A percentile compares a stretch with the other conserved stretches of the same genome.
phyloP scores from a whole-genome alignment of 1,140 invertebrate species.

The Dolichoris vasculosae region DNA sequence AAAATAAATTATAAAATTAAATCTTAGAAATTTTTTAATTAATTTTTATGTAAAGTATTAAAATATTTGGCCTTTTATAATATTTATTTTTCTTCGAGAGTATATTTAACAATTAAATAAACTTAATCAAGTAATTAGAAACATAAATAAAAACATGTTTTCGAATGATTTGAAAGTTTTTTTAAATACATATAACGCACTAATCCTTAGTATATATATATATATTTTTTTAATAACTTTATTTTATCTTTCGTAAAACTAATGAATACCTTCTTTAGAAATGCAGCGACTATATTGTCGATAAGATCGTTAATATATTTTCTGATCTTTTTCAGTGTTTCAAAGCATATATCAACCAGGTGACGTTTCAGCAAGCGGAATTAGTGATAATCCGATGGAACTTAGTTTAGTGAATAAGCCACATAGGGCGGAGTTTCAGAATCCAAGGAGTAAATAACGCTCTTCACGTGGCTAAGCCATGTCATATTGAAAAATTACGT shows the following conservation, averaged over 20 bases:
- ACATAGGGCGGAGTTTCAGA: neutral
- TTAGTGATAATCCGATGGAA: slow-evolving; percentile 4
- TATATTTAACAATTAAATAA: no score
- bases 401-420: neutral
- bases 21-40: no score
- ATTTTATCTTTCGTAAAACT: neutral
- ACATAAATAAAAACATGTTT: no score
- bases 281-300: neutral
- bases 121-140: no score
- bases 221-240: neutral
- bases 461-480: neutral
- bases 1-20: no score
- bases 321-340: neutral
- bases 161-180: neutral
- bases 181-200: neutral
- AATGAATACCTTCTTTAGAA: neutral
- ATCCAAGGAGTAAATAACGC: neutral
- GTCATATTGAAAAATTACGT: neutral
- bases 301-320: neutral
- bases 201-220: neutral
- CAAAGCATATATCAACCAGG: neutral
- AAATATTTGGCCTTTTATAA: no score
- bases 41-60: no score
- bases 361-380: neutral
- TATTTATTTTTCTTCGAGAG: no score